Conservation (phyloP, 1,140 invertebrate genomes). For the Bombus breviceps region DNA sequence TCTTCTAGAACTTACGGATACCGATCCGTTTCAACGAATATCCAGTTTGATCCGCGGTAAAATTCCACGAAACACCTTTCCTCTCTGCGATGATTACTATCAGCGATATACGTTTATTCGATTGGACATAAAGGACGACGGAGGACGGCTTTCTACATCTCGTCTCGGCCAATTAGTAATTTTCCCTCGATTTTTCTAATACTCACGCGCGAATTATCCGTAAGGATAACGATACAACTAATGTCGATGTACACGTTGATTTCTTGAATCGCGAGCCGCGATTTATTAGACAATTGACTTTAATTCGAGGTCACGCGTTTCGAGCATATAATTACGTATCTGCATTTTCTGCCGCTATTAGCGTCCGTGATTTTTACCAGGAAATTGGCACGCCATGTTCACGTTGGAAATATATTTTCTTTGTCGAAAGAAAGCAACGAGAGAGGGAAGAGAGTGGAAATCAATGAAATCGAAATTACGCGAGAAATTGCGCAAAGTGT, state of each 20-base stretch:
- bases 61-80: neutral
- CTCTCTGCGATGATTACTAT: neutral
- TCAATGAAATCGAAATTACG: neutral
- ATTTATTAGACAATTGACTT: slow-evolving; percentile 42
- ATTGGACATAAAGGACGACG: neutral
- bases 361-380: neutral
- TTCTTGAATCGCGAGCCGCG: slow-evolving; percentile 39
- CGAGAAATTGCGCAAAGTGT: neutral
- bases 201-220: neutral
- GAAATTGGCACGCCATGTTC: neutral
- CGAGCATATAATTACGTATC: slow-evolving; percentile 25
- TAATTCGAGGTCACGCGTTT: slow-evolving; percentile 63
- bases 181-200: neutral
- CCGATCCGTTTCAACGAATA: no score
- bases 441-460: neutral
- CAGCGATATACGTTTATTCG: neutral
- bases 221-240: slow-evolving; percentile 11
- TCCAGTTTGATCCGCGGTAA: neutral
- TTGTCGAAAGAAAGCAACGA: neutral
- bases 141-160: neutral
- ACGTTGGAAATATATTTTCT: neutral
- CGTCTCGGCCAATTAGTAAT: neutral
- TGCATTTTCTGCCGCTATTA: neutral
- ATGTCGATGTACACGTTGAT: slow-evolving; percentile 25
- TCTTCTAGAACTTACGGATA: neutral